Evolutionary conservation across 2,113 vertebrate species (phyloP), one percentile per base, ranked within the genome.

Genomic region (Vidua chalybeata): DNA sequence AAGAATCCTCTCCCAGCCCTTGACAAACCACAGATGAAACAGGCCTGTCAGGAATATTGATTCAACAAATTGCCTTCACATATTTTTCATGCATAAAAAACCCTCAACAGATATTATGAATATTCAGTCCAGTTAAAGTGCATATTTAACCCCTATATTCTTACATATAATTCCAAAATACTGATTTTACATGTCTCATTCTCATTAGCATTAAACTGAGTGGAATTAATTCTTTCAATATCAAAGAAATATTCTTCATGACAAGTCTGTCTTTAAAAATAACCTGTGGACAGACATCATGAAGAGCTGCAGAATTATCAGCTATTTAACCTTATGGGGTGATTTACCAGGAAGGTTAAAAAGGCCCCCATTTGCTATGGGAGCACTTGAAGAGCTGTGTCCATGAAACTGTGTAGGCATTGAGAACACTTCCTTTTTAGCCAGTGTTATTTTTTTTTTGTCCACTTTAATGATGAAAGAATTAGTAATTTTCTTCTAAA

Each of bases 301-400:
- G 2, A 78, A 61, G 63, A 92, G 62, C 74, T 66, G 37, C 74
- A 84, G 45, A 37, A 72, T 71, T 63, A 75, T n/a, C 56, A 95
- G 80, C 54, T 52, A 46, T 69, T 76, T 92, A 72, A 74, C 62
- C 58, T 85, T 91, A 33, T 68, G 56, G 27, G 59, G 37, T 81
- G 89, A 94, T 46, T 59, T 86, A 94, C 13, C 1, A 0, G 33
- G 48, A 48, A 86, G 49, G 68, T 67, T 83, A 22, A 43, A 84
- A 87, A 91, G 52, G 37, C 31, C 79, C 39, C 68, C 75, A 64
- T 43, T 91, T 89, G 51, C 80, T 59, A 54, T 30, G 58, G 83
- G 81, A 95, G 88, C 41, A 92, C 92, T 75, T 93, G 82, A 96
- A 83, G 91, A 87, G 83, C 94, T 94, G 68, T 62, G 73, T 39